Percentiles rank a stretch among this genome's conserved stretches.
Conservation (phyloP, 2,888 invertebrate genomes). For the Ennomos fuscantarius region DNA sequence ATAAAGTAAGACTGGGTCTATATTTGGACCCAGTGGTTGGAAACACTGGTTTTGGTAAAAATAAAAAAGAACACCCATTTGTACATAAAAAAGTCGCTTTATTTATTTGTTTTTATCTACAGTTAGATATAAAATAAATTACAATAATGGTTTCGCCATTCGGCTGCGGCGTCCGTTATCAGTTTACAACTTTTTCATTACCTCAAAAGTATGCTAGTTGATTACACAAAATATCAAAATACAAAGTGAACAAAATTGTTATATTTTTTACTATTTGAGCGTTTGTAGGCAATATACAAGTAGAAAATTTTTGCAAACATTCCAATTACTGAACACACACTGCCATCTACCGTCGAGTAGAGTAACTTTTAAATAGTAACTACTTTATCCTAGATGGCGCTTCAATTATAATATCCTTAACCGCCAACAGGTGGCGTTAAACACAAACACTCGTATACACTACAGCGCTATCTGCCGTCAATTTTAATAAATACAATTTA, state of each 20-base stretch:
- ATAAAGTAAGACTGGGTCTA: too few species aligned
- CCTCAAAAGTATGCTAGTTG: conserved; percentile 20
- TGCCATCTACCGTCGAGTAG: conserved; percentile 42
- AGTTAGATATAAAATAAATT: conserved; percentile 85
- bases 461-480: conserved; percentile 43
- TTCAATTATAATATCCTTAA: conserved; percentile 34
- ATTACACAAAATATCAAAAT: conserved; percentile 1
- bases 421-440: conserved; percentile 42
- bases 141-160: conserved; percentile 68
- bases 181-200: conserved; percentile 39
- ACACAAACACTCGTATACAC: conserved; percentile 45
- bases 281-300: conserved; percentile 44
- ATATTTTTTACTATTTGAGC: conserved; percentile 26
- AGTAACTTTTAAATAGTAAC: conserved; percentile 26
- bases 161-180: conserved; percentile 64
- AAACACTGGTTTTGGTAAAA: too few species aligned
- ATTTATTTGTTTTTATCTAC: conserved; percentile 76
- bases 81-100: conserved; percentile 83
- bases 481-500: conserved; percentile 41
- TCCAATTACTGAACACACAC: conserved; percentile 36
- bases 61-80: conserved; percentile 34
- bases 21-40: too few species aligned
- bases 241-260: conserved; percentile 13
- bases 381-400: conserved; percentile 34
- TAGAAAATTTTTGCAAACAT: conserved; percentile 45